Base-by-base conservation (phyloP, 35 echinoderm and acorn worm genomes). In the Hemicentrotus pulcherrimus region DNA sequence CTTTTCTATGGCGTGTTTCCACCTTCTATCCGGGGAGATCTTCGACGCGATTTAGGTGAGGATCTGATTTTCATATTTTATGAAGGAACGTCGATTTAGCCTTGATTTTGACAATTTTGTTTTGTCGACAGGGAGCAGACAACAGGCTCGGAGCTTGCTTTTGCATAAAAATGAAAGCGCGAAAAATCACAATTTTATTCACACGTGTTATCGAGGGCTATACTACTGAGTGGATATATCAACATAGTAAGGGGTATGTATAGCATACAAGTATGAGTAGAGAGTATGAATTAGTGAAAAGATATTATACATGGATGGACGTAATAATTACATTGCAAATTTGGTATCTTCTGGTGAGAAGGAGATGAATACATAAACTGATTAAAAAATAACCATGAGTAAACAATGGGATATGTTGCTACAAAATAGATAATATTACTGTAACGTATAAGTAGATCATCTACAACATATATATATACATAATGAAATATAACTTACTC, bases 21-120 rank as follows among this genome's bases (percentile, higher is more conserved):
- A 78, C 9, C 65, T 78, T 78, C 65, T 78, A 78, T 78, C 65
- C 22, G 65, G 65, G 65, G 65, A 78, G 65, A 78, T n/a, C 65
- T 78, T 78, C 65, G 65, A 28, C 5, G 19, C 65, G 65, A 78
- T 78, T 78, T 78, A 78, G 65, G 65, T 78, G 65, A 78, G 19
- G 65, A 78, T 78, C 65, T n/a, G 19, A 78, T 78, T 78, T 78
- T 78, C 65, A 78, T 78, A 78, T 78, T 78, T 78, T 22, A 78
- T 78, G 65, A 78, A 78, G 65, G 65, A 78, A 78, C 65, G 65
- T 78, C 65, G 65, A 78, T 78, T 78, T 78, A 78, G 65, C 65
- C 65, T 78, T 78, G 65, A 78, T 78, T 78, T n/a, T 78, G 65
- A 78, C 65, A 22, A 1, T 78, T n/a, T 78, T 78, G 65, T 78